Conservation (phyloP, 53 echinoderm and acorn worm genomes). For the Paracentrotus lividus region DNA sequence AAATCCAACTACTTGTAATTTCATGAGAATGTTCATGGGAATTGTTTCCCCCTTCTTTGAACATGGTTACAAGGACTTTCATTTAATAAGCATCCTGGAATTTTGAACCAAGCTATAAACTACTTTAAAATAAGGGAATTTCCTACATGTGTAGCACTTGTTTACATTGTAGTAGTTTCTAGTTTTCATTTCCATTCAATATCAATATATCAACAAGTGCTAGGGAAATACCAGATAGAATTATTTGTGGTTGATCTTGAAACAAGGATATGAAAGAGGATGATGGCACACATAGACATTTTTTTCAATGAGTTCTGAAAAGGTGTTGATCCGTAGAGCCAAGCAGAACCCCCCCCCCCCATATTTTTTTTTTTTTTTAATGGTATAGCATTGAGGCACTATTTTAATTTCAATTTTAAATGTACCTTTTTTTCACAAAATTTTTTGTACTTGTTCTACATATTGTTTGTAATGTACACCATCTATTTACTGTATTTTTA, state of each 20-base stretch:
- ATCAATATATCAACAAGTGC: not conserved
- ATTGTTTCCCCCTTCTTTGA: not conserved
- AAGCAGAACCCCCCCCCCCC: too few relatives aligned
- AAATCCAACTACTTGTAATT: not conserved
- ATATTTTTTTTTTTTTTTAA: too few relatives aligned
- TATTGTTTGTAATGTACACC: too few relatives aligned
- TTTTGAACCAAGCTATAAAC: not conserved
- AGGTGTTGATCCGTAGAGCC: too few relatives aligned
- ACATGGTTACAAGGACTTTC: not conserved
- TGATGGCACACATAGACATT: too few relatives aligned
- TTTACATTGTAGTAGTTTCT: slow-evolving; percentile 40
- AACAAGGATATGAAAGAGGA: slow-evolving; percentile 9
- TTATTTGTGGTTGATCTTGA: not conserved
- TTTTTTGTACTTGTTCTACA: too few relatives aligned
- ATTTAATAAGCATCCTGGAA: not conserved
- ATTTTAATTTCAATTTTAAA: too few relatives aligned
- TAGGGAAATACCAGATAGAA: not conserved
- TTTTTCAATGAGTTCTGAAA: too few relatives aligned
- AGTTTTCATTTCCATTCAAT: slow-evolving; percentile 34
- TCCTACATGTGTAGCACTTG: slow-evolving; percentile 9
- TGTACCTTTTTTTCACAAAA: too few relatives aligned
- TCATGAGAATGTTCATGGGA: not conserved
- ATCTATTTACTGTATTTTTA: too few relatives aligned
- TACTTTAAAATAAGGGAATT: slow-evolving; percentile 1
- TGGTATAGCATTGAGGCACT: too few relatives aligned